Evolutionary conservation across 1,140 invertebrate genomes (phyloP).

Genomic region (Eupristina koningsbergeri): DNA sequence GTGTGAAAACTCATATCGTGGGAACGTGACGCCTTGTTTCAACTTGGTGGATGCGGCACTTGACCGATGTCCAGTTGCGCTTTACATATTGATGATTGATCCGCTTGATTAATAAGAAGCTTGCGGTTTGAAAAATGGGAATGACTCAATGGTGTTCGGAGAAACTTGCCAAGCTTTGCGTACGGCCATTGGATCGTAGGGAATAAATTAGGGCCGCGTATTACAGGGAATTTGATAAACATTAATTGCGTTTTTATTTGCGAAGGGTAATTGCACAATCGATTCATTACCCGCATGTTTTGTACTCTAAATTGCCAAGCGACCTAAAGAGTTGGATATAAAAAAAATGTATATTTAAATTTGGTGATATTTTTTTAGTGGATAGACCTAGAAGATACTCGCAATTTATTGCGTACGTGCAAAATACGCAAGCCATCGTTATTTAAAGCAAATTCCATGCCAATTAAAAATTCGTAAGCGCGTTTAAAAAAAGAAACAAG

Average conservation of each 20-base stretch:
- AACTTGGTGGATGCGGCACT: slow-evolving; percentile 7
- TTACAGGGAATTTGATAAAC: too few species aligned
- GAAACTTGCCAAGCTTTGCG: not conserved
- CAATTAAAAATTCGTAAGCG: slow-evolving; percentile 9
- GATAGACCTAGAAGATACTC: not conserved
- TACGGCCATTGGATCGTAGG: not conserved
- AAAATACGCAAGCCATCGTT: not conserved
- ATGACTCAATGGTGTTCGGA: slow-evolving; percentile 23
- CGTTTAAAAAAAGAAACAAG: not conserved
- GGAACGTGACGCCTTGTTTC: slow-evolving; percentile 57
- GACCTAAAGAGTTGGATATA: too few species aligned
- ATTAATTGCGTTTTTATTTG: too few species aligned
- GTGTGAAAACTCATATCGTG: slow-evolving; percentile 56
- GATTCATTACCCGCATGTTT: too few species aligned
- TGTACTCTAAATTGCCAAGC: too few species aligned
- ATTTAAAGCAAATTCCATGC: not conserved
- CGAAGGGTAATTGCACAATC: too few species aligned
- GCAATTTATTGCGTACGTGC: not conserved
- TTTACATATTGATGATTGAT: not conserved
- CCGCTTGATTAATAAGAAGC: not conserved
- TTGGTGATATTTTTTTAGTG: not conserved
- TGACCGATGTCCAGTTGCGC: slow-evolving; percentile 3
- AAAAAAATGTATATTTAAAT: too few species aligned
- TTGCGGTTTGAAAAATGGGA: not conserved
- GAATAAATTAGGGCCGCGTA: too few species aligned